Percentiles rank a stretch among this genome's conserved stretches.
These are phyloP conservation scores for Augiades crinisus DNA, from an alignment of 2,888 invertebrate genomes.

Conservation along the genomic window DNA sequence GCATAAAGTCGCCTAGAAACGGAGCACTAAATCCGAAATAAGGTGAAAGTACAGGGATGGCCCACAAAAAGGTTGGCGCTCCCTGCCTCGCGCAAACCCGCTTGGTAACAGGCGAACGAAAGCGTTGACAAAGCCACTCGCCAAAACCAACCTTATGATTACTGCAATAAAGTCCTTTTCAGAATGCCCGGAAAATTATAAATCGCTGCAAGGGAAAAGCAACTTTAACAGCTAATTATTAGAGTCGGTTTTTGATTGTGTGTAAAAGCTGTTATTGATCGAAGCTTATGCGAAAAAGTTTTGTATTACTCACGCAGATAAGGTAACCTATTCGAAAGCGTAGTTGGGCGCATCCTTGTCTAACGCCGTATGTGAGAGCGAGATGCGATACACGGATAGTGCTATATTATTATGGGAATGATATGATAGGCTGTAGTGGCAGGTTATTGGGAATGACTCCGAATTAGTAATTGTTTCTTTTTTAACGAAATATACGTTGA, in stretches of 20 bases:
- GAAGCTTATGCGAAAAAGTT: slow-evolving; percentile 74
- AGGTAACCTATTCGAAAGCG: slow-evolving; percentile 28
- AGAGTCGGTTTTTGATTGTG: slow-evolving; percentile 31
- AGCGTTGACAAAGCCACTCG: slow-evolving; percentile 37
- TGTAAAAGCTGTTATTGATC: slow-evolving; percentile 62
- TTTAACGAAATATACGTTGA: too few species aligned
- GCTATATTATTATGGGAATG: slow-evolving; percentile 17
- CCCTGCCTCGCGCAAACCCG: slow-evolving; percentile 48
- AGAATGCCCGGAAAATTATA: not conserved
- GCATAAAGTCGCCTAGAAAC: slow-evolving; percentile 34
- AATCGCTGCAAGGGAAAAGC: not conserved
- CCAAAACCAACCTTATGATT: slow-evolving; percentile 35
- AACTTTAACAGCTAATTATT: not conserved
- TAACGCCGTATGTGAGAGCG: slow-evolving; percentile 5
- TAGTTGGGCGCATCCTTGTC: slow-evolving; percentile 22
- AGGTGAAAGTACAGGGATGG: slow-evolving; percentile 65
- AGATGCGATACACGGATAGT: slow-evolving; percentile 17
- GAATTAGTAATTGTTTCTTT: slow-evolving; percentile 17
- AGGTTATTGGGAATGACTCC: slow-evolving; percentile 22
- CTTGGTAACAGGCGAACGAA: slow-evolving; percentile 75
- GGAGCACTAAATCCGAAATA: slow-evolving; percentile 38
- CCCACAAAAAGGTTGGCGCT: slow-evolving; percentile 72
- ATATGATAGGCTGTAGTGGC: slow-evolving; percentile 15
- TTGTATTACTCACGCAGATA: slow-evolving; percentile 66
- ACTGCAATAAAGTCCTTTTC: not conserved